These are phyloP conservation scores for Pogonocichla stellata DNA, from an alignment of 2,113 vertebrate species.

Conservation along the genomic window DNA sequence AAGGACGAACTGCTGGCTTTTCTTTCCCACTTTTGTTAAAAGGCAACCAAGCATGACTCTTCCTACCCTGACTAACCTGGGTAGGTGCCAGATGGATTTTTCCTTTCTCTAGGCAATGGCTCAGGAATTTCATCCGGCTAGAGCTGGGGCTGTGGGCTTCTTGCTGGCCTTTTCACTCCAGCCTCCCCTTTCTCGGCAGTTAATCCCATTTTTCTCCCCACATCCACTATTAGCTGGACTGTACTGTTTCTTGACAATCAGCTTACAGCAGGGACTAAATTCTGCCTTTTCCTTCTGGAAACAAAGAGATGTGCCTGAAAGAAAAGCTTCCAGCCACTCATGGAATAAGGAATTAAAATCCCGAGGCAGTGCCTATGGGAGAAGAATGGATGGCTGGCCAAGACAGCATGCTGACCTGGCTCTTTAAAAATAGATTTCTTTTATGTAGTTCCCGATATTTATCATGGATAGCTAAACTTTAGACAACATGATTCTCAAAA, in stretches of 20 bases:
- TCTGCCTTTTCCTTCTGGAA: constrained; percentile 16
- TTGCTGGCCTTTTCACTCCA: constrained; percentile 53
- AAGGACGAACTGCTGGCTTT: constrained; percentile 45
- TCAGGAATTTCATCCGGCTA: constrained; percentile 49
- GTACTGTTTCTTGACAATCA: constrained; percentile 1
- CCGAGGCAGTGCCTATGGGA: neutral
- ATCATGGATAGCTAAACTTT: constrained; percentile 28
- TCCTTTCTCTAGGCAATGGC: constrained; percentile 51
- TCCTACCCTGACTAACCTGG: constrained; percentile 41
- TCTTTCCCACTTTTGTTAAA: constrained; percentile 61
- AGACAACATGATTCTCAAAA: constrained; percentile 48
- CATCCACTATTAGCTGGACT: neutral
- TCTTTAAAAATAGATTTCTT: constrained; percentile 16
- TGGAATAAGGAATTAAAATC: constrained; percentile 39
- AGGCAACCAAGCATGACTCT: constrained; percentile 54
- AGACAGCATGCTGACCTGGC: neutral
- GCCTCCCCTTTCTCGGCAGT: neutral
- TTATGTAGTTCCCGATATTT: constrained; percentile 29
- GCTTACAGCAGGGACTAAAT: constrained; percentile 27
- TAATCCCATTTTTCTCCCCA: constrained; percentile 46
- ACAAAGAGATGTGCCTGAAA: constrained; percentile 38
- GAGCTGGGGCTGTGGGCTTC: constrained; percentile 6
- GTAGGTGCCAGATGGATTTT: constrained; percentile 48
- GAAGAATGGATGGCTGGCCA: neutral
- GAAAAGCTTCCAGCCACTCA: constrained; percentile 23